phyloP scores from a whole-genome alignment of 2,888 invertebrate genomes.

The Byasa hedistus region DNA sequence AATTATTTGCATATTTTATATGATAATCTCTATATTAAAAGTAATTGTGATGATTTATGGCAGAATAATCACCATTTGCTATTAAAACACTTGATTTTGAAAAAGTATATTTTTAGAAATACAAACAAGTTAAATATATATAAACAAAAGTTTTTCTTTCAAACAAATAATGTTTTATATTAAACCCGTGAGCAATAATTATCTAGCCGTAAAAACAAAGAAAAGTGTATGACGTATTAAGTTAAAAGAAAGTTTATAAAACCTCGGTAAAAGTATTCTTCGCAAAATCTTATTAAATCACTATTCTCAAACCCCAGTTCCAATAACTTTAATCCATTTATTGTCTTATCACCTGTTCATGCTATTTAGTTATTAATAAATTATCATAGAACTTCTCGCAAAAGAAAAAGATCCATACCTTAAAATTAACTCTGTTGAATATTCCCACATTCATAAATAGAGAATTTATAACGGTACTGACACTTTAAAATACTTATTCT shows the following conservation, averaged over 20 bases:
- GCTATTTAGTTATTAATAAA: background rate
- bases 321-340: background rate
- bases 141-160: too few species aligned
- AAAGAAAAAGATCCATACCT: slow-evolving; percentile 73
- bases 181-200: background rate
- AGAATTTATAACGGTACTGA: slow-evolving; percentile 59
- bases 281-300: too few species aligned
- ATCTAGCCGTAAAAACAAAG: background rate
- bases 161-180: background rate
- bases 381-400: background rate
- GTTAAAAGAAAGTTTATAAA: background rate
- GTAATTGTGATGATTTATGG: too few species aligned
- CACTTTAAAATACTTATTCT: slow-evolving; percentile 26
- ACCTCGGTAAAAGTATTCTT: background rate
- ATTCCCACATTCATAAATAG: slow-evolving; percentile 89
- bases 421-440: slow-evolving; percentile 89
- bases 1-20: too few species aligned
- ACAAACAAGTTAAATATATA: too few species aligned
- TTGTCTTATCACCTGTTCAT: background rate
- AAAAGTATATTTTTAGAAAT: too few species aligned
- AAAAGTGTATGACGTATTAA: background rate
- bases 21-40: too few species aligned
- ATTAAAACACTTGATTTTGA: too few species aligned
- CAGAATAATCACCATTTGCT: too few species aligned
- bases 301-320: background rate